Conservation (phyloP, 2,888 invertebrate genomes). For the Ryuthela nishihirai region DNA sequence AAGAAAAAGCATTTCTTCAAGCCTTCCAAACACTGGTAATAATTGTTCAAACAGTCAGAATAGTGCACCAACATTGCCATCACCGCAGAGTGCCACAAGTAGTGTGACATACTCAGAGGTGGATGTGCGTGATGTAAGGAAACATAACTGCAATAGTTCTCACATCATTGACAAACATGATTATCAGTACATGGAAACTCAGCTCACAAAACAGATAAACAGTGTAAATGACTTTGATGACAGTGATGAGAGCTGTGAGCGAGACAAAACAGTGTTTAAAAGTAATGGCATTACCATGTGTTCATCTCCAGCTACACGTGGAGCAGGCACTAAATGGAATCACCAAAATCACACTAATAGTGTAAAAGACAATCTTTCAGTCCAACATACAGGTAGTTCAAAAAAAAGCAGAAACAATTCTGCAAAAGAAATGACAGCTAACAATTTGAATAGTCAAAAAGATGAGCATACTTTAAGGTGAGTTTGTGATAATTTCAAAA, state of each 20-base stretch:
- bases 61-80: constrained; percentile 24
- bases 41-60: constrained; percentile 18
- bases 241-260: constrained; percentile 49
- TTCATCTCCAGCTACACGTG: constrained; percentile 48
- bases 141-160: constrained; percentile 21
- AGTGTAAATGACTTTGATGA: constrained; percentile 56
- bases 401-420: constrained; percentile 56
- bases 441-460: constrained; percentile 46
- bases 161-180: constrained; percentile 36
- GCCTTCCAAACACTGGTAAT: constrained; percentile 15
- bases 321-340: constrained; percentile 42
- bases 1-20: constrained; percentile 36
- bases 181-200: constrained; percentile 53
- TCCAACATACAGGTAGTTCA: constrained; percentile 12
- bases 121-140: constrained; percentile 34
- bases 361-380: constrained; percentile 33
- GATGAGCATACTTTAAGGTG: constrained; percentile 56
- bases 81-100: constrained; percentile 21
- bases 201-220: constrained; percentile 31
- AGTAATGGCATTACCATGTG: constrained; percentile 27
- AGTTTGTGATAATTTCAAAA: constrained; percentile 10
- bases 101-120: constrained; percentile 38
- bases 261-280: constrained; percentile 18
- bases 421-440: constrained; percentile 50
- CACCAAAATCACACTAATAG: constrained; percentile 9